Evolutionary conservation across 2,113 vertebrate genomes (phyloP).

Genomic region (Catagonus wagneri): DNA sequence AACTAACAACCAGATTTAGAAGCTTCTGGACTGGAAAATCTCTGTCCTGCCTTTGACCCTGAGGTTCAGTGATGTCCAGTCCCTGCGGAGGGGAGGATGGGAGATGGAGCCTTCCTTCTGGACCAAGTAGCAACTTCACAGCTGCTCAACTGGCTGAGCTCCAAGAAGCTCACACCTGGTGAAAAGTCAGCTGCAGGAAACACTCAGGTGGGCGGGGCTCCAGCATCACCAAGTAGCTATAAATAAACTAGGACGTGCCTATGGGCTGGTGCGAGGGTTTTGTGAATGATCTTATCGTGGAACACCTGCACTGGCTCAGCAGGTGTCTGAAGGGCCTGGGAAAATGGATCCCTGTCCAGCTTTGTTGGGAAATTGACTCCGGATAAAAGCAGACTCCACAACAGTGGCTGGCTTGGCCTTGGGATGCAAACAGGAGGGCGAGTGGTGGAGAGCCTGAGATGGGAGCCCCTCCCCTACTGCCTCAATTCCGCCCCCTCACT

Average conservation of each 20-base stretch:
- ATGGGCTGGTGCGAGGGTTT: accelerated
- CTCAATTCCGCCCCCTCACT: background rate
- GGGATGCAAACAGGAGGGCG: background rate
- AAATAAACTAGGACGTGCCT: background rate
- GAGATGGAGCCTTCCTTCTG: background rate
- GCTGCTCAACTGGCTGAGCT: background rate
- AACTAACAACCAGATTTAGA: background rate
- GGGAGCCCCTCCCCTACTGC: accelerated
- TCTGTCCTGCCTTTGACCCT: background rate
- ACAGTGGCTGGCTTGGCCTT: background rate
- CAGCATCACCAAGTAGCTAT: background rate
- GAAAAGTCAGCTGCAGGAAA: background rate
- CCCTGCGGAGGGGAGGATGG: background rate
- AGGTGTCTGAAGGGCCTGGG: background rate
- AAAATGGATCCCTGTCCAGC: background rate
- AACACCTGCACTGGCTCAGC: background rate
- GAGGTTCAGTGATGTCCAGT: background rate
- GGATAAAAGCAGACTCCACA: background rate
- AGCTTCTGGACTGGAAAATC: background rate
- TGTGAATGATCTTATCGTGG: accelerated
- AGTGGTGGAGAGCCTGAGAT: background rate
- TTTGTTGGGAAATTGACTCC: background rate
- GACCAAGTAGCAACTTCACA: background rate
- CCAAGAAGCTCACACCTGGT: background rate
- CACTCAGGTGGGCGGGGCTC: background rate